phyloP scores from a whole-genome alignment of 92 coral and sea anemone genomes.

The Phenganax subtilis region DNA sequence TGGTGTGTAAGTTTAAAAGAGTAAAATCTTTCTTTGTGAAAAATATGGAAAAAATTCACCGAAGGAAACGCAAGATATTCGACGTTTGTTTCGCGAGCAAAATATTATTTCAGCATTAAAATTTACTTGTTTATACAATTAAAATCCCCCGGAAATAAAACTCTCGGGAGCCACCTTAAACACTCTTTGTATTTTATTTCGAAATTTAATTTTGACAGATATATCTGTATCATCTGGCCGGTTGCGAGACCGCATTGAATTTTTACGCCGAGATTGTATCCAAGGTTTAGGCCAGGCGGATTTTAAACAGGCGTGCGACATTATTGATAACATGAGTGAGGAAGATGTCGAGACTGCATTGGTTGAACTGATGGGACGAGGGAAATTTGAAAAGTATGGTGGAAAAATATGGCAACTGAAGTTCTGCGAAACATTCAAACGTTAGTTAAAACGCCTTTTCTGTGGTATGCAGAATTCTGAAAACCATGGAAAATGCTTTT shows the following conservation, averaged over 20 bases:
- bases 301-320: constrained; percentile 57
- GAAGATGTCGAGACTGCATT: constrained; percentile 80
- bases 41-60: too few species aligned
- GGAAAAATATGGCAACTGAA: constrained; percentile 93
- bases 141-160: too few species aligned
- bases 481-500: background rate
- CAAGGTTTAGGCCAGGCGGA: constrained; percentile 72
- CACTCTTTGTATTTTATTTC: too few species aligned
- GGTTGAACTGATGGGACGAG: constrained; percentile 82
- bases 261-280: constrained; percentile 82
- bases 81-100: too few species aligned
- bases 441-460: constrained; percentile 23
- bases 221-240: constrained; percentile 80
- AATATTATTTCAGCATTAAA: too few species aligned
- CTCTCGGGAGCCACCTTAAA: background rate
- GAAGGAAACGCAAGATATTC: too few species aligned
- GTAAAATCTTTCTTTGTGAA: too few species aligned
- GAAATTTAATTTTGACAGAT: constrained; percentile 38
- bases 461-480: background rate
- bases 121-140: too few species aligned
- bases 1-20: too few species aligned
- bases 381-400: constrained; percentile 78
- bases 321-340: constrained; percentile 65
- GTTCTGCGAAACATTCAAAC: constrained; percentile 68
- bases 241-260: constrained; percentile 74